Evolutionary conservation across 1,140 invertebrate genomes (phyloP), one percentile per base, ranked within the genome.

Genomic region (Proctacanthus coquilletti): DNA sequence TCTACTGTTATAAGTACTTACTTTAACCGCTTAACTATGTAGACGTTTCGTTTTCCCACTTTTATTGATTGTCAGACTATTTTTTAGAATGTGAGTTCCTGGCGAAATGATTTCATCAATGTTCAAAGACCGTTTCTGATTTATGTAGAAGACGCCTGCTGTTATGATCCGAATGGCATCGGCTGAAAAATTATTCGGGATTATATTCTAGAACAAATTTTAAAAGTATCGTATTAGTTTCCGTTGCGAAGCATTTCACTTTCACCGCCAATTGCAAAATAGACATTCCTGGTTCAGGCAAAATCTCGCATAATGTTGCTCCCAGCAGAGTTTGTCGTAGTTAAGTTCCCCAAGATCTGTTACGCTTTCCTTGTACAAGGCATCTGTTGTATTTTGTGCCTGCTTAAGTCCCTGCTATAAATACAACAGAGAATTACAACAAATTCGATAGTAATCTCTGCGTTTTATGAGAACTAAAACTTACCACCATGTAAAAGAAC

Each of bases 141-240:
- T 96, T 6, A 95, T 71, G 46, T 84, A 85, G 57, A 94, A 85
- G 8, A 87, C 89, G 8, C 91, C 89, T 33, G 78, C 83, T 42
- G 67, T 53, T 20, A 94, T 94, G 19, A 87, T 86, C 48, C 84
- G 66, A 18, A 75, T 62, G 3, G 87, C 87, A 65, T 93, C 86
- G 42, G 53, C 84, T 87, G 48, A 31, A 67, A 65, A 41, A 41
- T 42, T 48, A 45, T 33, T 51, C 45, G 37, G 39, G 36, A 49
- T 37, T 34, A 40, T 42, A 35, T 41, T 39, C 39, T 34, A n/a
- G 31, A 32, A 5, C 18, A 13, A 43, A 32, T 6, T 4, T 17
- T 34, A 8, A 18, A 21, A 6, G 18, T 19, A 5, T 19, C 32
- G 38, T 60, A 66, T 66, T 66, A 81, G 77, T 58, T 65, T 81